phyloP scores from a whole-genome alignment of 2,797 vertebrate genomes.

The Clarias laeviceps region DNA sequence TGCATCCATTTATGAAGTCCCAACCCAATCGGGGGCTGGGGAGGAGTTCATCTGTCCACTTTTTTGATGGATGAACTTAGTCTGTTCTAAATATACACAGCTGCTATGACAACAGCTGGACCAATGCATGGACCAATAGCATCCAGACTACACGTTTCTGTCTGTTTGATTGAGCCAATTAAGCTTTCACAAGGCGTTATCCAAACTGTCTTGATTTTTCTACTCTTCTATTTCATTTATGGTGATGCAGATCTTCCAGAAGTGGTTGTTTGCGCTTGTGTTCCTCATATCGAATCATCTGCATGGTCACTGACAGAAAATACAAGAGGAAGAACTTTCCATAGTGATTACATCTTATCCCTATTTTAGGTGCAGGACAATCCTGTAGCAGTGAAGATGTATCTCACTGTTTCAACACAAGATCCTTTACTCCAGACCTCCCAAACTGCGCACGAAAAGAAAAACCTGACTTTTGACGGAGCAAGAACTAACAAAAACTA shows the following conservation, averaged over 20 bases:
- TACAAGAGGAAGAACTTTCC: not conserved
- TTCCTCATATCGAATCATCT: not conserved
- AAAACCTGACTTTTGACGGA: constrained; percentile 38
- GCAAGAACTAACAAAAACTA: constrained; percentile 55
- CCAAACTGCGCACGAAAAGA: constrained; percentile 25
- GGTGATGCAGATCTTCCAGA: not conserved
- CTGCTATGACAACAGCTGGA: constrained; percentile 71
- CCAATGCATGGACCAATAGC: not conserved
- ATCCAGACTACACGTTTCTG: not conserved
- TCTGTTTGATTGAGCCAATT: not conserved
- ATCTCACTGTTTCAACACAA: constrained; percentile 12
- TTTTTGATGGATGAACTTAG: constrained; percentile 52
- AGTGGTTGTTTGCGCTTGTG: not conserved
- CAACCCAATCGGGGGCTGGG: not conserved
- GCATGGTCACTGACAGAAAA: not conserved
- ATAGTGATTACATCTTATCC: too few species aligned
- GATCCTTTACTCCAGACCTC: constrained; percentile 38
- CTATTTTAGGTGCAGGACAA: not conserved
- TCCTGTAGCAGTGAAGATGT: not conserved
- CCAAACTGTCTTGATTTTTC: not conserved
- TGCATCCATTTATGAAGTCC: not conserved
- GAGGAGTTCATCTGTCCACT: not conserved
- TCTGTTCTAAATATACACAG: constrained; percentile 68
- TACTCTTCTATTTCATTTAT: not conserved
- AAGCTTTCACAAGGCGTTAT: not conserved